A percentile compares a stretch with the other conserved stretches of the same genome.
phyloP scores from a whole-genome alignment of 2,797 vertebrate genomes.

The Fundulus diaphanus region DNA sequence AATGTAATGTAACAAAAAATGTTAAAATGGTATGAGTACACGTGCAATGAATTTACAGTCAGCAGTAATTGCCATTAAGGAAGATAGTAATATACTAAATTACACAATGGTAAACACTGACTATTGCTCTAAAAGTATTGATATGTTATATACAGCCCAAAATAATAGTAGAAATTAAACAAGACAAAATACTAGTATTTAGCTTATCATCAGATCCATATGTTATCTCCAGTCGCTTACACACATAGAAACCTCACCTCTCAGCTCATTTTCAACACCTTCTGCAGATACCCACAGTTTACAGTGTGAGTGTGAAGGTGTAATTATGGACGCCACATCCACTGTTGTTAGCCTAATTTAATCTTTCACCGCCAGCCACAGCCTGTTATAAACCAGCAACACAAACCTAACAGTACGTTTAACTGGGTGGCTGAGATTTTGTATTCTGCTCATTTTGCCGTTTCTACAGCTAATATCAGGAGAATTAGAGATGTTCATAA shows the following conservation, averaged over 20 bases:
- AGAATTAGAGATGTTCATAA: conserved; percentile 7
- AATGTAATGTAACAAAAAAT: neutral
- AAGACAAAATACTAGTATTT: neutral
- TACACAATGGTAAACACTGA: neutral
- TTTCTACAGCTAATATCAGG: conserved; percentile 13
- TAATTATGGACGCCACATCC: conserved; percentile 35
- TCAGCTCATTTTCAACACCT: conserved; percentile 26
- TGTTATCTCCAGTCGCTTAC: conserved; percentile 9
- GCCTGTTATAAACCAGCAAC: conserved; percentile 28
- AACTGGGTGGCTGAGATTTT: conserved; percentile 6
- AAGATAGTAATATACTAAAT: neutral
- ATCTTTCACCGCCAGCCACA: conserved; percentile 20
- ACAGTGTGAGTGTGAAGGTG: conserved; percentile 34
- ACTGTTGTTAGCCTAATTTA: conserved; percentile 46
- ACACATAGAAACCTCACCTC: conserved; percentile 6
- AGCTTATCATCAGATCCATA: conserved; percentile 1
- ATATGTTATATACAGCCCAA: neutral
- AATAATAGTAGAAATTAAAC: neutral
- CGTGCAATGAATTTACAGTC: neutral
- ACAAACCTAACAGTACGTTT: conserved; percentile 2
- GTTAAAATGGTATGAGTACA: neutral
- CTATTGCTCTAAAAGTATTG: neutral
- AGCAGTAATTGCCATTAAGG: neutral
- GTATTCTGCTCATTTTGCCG: conserved; percentile 4
- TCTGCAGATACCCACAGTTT: conserved; percentile 28